Percentiles rank a stretch among this genome's conserved stretches.
phyloP scores from a whole-genome alignment of 2,888 invertebrate species.

The Arctia plantaginis region DNA sequence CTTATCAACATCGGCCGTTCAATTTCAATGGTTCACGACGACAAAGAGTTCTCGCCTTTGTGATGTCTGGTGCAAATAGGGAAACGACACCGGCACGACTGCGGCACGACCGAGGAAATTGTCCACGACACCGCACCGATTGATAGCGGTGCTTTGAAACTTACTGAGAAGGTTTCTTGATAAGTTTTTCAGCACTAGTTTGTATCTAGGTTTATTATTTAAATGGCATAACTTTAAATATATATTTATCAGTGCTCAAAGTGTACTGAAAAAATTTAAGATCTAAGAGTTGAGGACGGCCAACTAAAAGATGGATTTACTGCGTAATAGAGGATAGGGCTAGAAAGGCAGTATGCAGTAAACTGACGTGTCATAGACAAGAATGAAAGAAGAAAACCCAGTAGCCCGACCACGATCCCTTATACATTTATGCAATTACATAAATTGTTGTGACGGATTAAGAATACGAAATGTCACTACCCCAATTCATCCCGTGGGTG shows the following conservation, averaged over 20 bases:
- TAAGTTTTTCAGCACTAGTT: neutral
- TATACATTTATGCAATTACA: too few species aligned
- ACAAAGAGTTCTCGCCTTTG: conserved; percentile 52
- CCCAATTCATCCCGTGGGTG: too few species aligned
- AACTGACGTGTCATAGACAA: too few species aligned
- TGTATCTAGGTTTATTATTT: neutral
- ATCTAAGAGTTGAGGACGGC: too few species aligned
- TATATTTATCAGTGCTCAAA: neutral
- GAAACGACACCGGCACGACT: conserved; percentile 39
- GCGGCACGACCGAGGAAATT: conserved; percentile 50
- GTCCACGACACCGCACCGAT: conserved; percentile 38
- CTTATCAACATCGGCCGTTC: conserved; percentile 46
- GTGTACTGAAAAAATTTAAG: too few species aligned
- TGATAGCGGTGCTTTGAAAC: conserved; percentile 45
- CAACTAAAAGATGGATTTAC: too few species aligned
- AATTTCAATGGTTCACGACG: conserved; percentile 39
- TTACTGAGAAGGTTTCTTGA: conserved; percentile 18
- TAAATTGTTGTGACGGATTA: too few species aligned
- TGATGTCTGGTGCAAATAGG: conserved; percentile 45
- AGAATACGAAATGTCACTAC: too few species aligned
- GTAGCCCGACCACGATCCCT: too few species aligned
- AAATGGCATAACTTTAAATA: neutral
- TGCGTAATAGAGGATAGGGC: too few species aligned
- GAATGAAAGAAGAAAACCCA: too few species aligned
- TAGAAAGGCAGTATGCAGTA: too few species aligned